phyloP scores from a whole-genome alignment of 2,113 vertebrate genomes.

The Zeus faber region DNA sequence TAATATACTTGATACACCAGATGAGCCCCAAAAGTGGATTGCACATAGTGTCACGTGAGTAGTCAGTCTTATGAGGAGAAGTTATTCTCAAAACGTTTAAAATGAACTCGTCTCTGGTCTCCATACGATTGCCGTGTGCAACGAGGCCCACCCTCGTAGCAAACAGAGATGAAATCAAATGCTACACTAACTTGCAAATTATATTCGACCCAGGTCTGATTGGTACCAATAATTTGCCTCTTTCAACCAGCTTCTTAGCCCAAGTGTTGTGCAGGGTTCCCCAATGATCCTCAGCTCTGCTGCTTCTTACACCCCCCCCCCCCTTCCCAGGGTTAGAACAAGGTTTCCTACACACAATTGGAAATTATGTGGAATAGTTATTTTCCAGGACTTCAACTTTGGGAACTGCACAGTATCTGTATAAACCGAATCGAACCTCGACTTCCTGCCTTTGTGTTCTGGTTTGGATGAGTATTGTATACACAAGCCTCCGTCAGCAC shows the following conservation, averaged over 20 bases:
- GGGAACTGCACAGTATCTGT: too few relatives aligned
- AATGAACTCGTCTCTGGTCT: too few relatives aligned
- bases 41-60: background rate
- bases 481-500: too few relatives aligned
- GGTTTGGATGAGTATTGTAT: too few relatives aligned
- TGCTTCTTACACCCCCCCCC: background rate
- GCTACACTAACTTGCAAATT: background rate
- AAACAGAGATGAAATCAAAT: slow-evolving; percentile 17
- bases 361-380: too few relatives aligned
- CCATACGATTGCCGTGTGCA: too few relatives aligned
- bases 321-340: background rate
- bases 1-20: background rate
- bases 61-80: too few relatives aligned
- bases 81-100: too few relatives aligned
- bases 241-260: slow-evolving; percentile 29
- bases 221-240: slow-evolving; percentile 25
- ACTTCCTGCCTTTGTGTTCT: too few relatives aligned
- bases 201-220: slow-evolving; percentile 25
- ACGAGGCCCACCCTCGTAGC: background rate
- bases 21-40: background rate
- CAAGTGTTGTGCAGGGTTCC: slow-evolving; percentile 28
- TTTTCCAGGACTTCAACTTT: too few relatives aligned
- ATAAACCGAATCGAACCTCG: too few relatives aligned
- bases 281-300: slow-evolving; percentile 31
- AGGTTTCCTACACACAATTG: too few relatives aligned